A percentile compares a stretch with the other conserved stretches of the same genome.
Conservation (phyloP, 2,797 vertebrate species). For the Distichodus sexfasciatus region DNA sequence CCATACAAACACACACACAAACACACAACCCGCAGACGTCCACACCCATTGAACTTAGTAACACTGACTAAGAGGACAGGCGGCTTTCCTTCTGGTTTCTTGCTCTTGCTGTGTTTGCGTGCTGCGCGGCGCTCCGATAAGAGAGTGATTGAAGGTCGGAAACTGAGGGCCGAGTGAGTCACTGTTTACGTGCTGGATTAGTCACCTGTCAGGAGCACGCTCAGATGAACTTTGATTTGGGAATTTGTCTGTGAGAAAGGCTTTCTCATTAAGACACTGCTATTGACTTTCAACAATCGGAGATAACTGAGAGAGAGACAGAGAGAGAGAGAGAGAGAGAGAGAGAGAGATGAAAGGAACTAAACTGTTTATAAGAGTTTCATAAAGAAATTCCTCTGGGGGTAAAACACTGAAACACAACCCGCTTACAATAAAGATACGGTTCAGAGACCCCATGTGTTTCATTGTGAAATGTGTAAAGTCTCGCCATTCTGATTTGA, state of each 20-base stretch:
- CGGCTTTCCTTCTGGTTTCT: neutral
- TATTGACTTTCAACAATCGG: conserved; percentile 61
- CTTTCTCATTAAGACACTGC: conserved; percentile 58
- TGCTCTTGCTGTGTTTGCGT: conserved; percentile 29
- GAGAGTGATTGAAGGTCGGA: conserved; percentile 63
- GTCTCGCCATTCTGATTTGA: neutral
- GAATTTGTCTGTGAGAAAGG: conserved; percentile 30
- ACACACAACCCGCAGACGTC: neutral
- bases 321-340: conserved; percentile 38
- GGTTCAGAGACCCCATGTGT: neutral
- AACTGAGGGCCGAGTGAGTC: conserved; percentile 64
- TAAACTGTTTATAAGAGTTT: conserved; percentile 24
- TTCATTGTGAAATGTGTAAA: neutral
- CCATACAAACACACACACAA: too few relatives aligned
- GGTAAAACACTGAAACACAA: neutral
- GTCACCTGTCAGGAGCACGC: conserved; percentile 50
- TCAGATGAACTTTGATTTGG: conserved; percentile 51
- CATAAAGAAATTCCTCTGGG: neutral
- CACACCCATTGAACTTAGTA: conserved; percentile 13
- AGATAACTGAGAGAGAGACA: conserved; percentile 48
- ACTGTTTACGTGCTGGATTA: conserved; percentile 64
- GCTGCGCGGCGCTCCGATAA: conserved; percentile 54
- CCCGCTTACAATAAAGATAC: neutral
- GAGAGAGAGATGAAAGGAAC: conserved; percentile 31
- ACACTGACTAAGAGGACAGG: neutral